Base-by-base conservation (phyloP, 2,888 invertebrate genomes). In the Octodonta nipae region DNA sequence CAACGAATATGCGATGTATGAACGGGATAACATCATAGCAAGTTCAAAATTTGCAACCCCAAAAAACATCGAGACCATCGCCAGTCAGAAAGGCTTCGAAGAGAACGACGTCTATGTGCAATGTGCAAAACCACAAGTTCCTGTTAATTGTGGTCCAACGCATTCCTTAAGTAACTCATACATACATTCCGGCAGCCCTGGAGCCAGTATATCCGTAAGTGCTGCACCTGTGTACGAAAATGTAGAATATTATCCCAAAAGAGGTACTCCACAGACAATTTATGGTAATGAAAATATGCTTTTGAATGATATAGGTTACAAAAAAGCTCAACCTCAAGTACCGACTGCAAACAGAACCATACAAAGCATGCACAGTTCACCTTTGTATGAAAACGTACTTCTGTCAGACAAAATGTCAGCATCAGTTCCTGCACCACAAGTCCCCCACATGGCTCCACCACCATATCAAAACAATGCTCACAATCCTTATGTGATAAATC, bases 301-400 rank as follows among this genome's bases (percentile, higher is more conserved):
- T 44, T 50, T 64, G 43, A 51, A 67, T 30, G 20, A 65, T 52
- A 66, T 67, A n/a, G 63, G 64, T 24, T 71, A 72, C 45, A 74
- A 78, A 41, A 80, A 82, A 56, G 85, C 85, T 5, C 84, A 85
- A 54, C 85, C 86, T 0, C 85, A 86, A 61, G 78, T 82, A 26
- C 78, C 82, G 35, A 69, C 73, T 12, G 71, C 71, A 41, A 64
- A 58, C 40, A 64, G 60, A 41, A 52, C 47, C 33, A 44, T 44
- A 20, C 45, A 67, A 55, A 59, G 60, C 61, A 33, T 55, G 41
- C 71, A 72, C 37, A 50, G 54, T 4, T 64, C 63, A 13, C 71
- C 74, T 15, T 73, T 78, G 3, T 63, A 63, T 44, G 62, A 63
- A 50, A 63, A 63, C 45, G 55, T 57, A 17, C 51, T 50, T 32